Evolutionary conservation across 37 sponge, comb jelly and placozoan species (phyloP).

Genomic region (Hexactinellida sp.): DNA sequence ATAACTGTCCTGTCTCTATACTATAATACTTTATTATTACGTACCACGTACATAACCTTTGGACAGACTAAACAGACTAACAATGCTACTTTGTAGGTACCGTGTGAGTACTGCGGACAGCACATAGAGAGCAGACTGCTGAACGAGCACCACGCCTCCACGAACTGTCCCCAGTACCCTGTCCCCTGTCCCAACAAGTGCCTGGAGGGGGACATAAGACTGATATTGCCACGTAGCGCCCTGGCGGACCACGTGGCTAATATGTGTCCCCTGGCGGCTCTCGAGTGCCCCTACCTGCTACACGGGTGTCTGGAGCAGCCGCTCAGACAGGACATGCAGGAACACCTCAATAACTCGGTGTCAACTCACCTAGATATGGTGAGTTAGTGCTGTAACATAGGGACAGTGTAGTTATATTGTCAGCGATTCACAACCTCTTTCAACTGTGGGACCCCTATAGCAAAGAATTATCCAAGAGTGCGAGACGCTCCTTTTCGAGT

Average conservation of each 20-base stretch:
- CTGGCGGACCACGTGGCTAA: background rate
- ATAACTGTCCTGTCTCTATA: too few species aligned
- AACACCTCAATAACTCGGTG: background rate
- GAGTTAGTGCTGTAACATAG: too few species aligned
- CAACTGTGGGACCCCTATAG: too few species aligned
- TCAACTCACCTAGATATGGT: background rate
- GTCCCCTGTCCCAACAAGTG: conserved; percentile 3
- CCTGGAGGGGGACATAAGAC: background rate
- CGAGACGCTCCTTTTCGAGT: too few species aligned
- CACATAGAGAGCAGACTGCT: conserved; percentile 12
- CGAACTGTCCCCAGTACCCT: background rate
- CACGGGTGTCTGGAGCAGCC: background rate
- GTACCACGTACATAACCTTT: too few species aligned
- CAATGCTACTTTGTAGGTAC: too few species aligned
- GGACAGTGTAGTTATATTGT: too few species aligned
- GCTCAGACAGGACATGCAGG: background rate
- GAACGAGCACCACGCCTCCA: conserved; percentile 6
- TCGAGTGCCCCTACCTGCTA: background rate
- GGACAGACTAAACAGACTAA: too few species aligned
- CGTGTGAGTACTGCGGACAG: background rate
- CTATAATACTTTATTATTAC: too few species aligned
- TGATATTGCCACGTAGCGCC: background rate
- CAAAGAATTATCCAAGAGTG: too few species aligned
- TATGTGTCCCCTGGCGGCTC: background rate
- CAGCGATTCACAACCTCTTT: too few species aligned